Conservation (phyloP, 30 jellyfish, hydroid and myxozoan species). For the Turritopsis rubra region DNA sequence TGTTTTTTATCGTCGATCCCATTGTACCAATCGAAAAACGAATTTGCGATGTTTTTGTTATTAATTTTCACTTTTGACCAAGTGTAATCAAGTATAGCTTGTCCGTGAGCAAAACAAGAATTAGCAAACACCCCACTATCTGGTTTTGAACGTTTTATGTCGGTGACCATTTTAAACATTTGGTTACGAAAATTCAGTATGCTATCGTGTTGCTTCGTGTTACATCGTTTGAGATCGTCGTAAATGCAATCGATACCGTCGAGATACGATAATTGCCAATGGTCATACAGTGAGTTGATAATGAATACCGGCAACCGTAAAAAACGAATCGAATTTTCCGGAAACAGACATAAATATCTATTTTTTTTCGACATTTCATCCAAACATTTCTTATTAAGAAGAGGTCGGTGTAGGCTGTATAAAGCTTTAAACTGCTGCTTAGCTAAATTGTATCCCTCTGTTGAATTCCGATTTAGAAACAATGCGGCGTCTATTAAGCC, state of each 20-base stretch:
- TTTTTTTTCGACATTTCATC: constrained; percentile 25
- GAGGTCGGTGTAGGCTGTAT: constrained; percentile 52
- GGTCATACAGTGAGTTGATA: constrained; percentile 85
- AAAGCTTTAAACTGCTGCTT: constrained; percentile 70
- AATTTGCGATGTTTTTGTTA: constrained; percentile 47
- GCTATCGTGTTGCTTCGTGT: constrained; percentile 47
- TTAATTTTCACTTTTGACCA: constrained; percentile 76
- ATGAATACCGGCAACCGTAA: constrained; percentile 51
- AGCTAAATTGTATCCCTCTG: constrained; percentile 31
- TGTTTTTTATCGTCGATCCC: constrained; percentile 22
- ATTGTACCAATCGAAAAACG: constrained; percentile 62
- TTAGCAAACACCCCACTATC: constrained; percentile 79
- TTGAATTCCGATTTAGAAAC: constrained; percentile 57
- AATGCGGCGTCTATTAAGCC: constrained; percentile 86
- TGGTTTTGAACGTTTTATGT: constrained; percentile 22
- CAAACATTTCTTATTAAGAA: constrained; percentile 45
- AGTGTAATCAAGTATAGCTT: constrained; percentile 83
- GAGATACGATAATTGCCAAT: constrained; percentile 90
- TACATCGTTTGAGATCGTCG: constrained; percentile 49
- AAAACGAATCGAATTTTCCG: constrained; percentile 45
- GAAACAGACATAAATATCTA: constrained; percentile 57
- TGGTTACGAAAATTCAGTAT: constrained; percentile 59
- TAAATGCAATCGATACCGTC: constrained; percentile 68
- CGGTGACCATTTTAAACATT: constrained; percentile 43
- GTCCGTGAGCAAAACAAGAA: constrained; percentile 97